Evolutionary conservation across 2,888 invertebrate genomes (phyloP), one percentile per base, ranked within the genome.

Genomic region (Oligia fasciuncula): DNA sequence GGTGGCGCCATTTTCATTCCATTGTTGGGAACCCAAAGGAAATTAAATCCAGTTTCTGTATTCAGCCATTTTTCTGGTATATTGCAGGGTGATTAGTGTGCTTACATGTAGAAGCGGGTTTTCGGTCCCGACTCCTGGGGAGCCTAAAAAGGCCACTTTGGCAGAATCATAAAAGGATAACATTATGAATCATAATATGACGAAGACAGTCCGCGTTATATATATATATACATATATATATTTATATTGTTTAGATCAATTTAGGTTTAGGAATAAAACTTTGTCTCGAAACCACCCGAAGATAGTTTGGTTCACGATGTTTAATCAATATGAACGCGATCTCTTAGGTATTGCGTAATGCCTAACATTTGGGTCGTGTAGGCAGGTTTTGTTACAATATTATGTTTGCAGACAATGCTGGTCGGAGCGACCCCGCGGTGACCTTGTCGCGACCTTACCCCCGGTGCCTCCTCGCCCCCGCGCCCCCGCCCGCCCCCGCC

Each of bases 401-500:
- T 88, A 91, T 91, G 91, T 91, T 91, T 90, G 90, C 89, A 92
- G 92, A 92, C 92, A 92, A 92, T 90, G 86, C 86, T 87, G 87
- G 89, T 87, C 84, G 89, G 85, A 88, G 90, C 92, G 92, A 93
- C 94, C 93, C 92, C 92, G 91, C 82, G 87, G 85, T 91, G 93
- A 93, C 96, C 95, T 95, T 95, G 93, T 81, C 81, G 84, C 91
- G 94, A 94, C 95, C 95, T 95, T 93, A 89, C 89, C 87, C 88
- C 92, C 89, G 66, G 72, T 83, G 76, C 85, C 87, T 80, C 87
- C 85, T 79, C 83, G 49, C 80, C 74, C 78, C 89, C 87, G 83
- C 90, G 88, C 76, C 85, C 89, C 85, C 70, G 84, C 29, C 62
- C 23, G n/a, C 82, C 88, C 80, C 84, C 86, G 85, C 87, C 83